Conservation (phyloP, 2,888 invertebrate genomes). For the Euzophera pinguis region DNA sequence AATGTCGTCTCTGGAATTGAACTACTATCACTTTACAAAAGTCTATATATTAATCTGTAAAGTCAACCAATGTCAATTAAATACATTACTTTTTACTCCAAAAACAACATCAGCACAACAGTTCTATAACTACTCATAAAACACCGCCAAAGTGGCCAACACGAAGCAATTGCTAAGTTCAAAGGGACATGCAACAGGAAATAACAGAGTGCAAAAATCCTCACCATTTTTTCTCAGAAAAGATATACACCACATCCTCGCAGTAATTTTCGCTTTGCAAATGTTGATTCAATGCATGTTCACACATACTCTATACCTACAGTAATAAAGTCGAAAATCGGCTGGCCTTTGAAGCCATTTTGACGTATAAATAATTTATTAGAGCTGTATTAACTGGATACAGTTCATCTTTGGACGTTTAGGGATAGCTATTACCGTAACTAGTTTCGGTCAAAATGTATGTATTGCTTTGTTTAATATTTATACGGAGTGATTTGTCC, state of each 20-base stretch:
- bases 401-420: neutral
- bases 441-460: neutral
- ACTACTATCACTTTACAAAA: no score
- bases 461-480: neutral
- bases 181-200: neutral
- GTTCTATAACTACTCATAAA: no score
- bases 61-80: no score
- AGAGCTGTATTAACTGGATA: neutral
- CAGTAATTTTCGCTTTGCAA: conserved; percentile 4
- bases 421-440: neutral
- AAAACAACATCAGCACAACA: no score
- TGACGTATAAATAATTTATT: conserved; percentile 18
- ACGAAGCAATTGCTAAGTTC: neutral
- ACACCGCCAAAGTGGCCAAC: neutral
- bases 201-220: neutral
- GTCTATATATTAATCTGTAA: no score
- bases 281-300: neutral
- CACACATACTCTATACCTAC: neutral
- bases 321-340: neutral
- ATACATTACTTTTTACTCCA: no score
- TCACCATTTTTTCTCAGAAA: neutral
- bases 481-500: neutral
- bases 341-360: neutral
- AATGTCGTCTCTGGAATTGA: no score
- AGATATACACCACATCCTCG: neutral